Base-by-base conservation (phyloP, 2,113 vertebrate species). In the Carassius auratus region DNA sequence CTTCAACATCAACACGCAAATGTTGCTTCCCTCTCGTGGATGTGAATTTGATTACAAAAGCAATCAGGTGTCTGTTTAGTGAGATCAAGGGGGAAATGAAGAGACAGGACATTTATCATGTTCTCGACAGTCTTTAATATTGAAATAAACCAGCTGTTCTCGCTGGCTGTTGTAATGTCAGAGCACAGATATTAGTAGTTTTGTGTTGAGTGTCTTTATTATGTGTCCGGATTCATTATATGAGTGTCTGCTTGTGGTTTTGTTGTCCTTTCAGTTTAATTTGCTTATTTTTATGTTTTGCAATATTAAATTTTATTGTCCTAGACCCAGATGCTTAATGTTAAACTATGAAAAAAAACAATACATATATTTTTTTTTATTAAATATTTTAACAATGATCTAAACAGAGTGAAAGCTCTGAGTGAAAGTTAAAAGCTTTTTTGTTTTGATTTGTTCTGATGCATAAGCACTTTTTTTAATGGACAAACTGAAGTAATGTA, bases 11-110 rank as follows among this genome's bases (percentile, higher is more conserved):
- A 64, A 66, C 45, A 84, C 38, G 15, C 48, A 50, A 79, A 83
- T 50, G 50, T 33, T 36, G 26, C 64, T 5, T 78, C 30, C 48
- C 76, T 73, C 86, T 74, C n/a, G 42, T 80, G 76, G 76, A 61
- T 52, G 76, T 79, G 66, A 57, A 78, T 78, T 83, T 87, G 66
- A 87, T 88, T 78, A 79, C 33, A 79, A 36, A 84, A 79, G 59
- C 68, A 75, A 68, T 86, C 81, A 86, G 73, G 62, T 82, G 30
- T 83, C 69, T 66, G 81, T 86, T 83, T 86, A 69, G 38, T 48
- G 36, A 81, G 48, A 88, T 86, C 61, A 69, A 73, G 61, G 77
- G 68, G 85, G 50, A 86, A 77, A 84, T 71, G 21, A 62, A 62
- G 48, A 71, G 61, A 84, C 38, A 8, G 82, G 83, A 42, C 57